Conservation (phyloP, 2,888 invertebrate species). For the Platycheirus rosarum region DNA sequence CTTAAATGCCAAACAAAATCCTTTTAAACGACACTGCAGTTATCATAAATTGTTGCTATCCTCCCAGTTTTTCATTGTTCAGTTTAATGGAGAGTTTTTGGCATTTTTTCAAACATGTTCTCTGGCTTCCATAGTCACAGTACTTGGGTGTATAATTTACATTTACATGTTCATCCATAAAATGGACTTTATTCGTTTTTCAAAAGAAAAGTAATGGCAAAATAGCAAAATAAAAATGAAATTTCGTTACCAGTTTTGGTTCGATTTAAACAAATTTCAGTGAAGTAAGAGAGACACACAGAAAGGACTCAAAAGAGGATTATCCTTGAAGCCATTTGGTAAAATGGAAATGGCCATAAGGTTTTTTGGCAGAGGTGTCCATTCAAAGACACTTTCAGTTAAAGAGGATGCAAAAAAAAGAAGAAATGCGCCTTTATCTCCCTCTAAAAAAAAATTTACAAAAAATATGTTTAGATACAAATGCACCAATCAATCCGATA, state of each 20-base stretch:
- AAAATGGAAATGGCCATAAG: neutral
- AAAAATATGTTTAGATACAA: conserved; percentile 1
- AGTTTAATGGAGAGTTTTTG: conserved; percentile 35
- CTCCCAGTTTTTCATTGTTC: neutral
- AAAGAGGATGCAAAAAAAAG: neutral
- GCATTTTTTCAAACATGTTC: conserved; percentile 24
- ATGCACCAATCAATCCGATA: neutral
- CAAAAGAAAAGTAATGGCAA: neutral
- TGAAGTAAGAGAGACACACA: neutral
- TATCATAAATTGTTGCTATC: conserved; percentile 26
- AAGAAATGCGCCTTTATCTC: neutral
- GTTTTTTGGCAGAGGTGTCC: neutral
- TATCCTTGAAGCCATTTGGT: neutral
- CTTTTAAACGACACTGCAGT: conserved; percentile 22
- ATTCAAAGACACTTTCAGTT: neutral
- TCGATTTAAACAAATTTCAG: conserved; percentile 4
- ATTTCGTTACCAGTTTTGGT: neutral
- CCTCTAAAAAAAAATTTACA: neutral
- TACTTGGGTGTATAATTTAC: too few species aligned
- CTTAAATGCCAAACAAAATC: too few species aligned
- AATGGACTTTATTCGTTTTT: neutral
- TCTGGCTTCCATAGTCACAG: too few species aligned
- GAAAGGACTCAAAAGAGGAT: neutral
- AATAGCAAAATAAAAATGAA: neutral
- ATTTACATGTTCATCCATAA: neutral